A percentile compares a stretch with the other conserved stretches of the same genome.
phyloP scores from a whole-genome alignment of 2,113 vertebrate species.

The Bujurquina vittata region DNA sequence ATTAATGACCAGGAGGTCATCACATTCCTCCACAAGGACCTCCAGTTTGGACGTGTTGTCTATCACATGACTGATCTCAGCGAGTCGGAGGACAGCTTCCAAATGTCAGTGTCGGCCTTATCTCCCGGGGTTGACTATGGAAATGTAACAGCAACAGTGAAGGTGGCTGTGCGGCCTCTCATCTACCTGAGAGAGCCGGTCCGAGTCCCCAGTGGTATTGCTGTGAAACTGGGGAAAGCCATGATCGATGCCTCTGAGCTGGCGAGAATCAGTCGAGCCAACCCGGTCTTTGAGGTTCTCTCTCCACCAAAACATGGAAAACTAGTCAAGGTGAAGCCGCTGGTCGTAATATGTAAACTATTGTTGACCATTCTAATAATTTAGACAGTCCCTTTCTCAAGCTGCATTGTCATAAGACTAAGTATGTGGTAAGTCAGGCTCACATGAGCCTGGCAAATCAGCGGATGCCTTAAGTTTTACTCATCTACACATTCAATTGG shows the following conservation, averaged over 20 bases:
- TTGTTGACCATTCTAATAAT: neutral
- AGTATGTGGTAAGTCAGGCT: neutral
- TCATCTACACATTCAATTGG: too few species aligned
- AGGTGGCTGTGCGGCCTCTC: conserved; percentile 82
- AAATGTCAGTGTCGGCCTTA: conserved; percentile 80
- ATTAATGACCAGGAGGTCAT: conserved; percentile 78
- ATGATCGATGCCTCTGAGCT: conserved; percentile 89
- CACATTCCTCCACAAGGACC: conserved; percentile 85
- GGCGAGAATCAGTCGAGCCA: conserved; percentile 82
- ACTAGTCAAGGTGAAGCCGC: conserved; percentile 76
- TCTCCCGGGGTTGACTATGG: conserved; percentile 69
- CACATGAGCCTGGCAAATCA: too few species aligned
- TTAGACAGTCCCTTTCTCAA: neutral
- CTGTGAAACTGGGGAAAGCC: conserved; percentile 80
- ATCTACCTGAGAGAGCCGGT: conserved; percentile 74
- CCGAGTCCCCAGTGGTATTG: conserved; percentile 78
- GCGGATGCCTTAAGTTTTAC: too few species aligned
- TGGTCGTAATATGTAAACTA: neutral
- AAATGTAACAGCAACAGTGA: conserved; percentile 80
- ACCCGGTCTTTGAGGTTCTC: conserved; percentile 85
- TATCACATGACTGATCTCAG: conserved; percentile 86
- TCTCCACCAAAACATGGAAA: conserved; percentile 82
- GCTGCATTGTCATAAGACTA: neutral
- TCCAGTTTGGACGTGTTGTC: conserved; percentile 78
- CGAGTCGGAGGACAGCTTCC: conserved; percentile 81